Evolutionary conservation across 2,797 vertebrate genomes (phyloP), one percentile per base, ranked within the genome.

Genomic region (Hippopotamyrus pictus): DNA sequence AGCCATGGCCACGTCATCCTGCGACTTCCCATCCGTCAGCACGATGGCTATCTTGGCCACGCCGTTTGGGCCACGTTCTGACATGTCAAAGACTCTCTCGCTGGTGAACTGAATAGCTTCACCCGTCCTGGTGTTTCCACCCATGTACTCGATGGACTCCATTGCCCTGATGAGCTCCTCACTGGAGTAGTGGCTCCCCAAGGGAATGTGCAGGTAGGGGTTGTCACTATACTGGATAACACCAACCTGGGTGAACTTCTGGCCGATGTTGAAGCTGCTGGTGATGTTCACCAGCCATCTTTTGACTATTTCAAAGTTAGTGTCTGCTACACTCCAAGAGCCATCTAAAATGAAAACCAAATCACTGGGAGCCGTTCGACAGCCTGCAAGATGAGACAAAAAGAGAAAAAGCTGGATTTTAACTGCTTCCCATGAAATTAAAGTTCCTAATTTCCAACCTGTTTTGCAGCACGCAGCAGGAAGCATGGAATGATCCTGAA

Each of bases 251-350:
- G 98, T 99, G 92, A 99, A 99, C 92, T 97, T 98, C 48, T 98
- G 97, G 79, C 98, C 98, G 88, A 99, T 98, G 90, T 99, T 97
- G 94, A 99, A 99, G 94, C 97, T 98, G 91, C 95, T 96, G 82
- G 98, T 98, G 94, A 99, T 98, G 93, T 99, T 99, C 90, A 97
- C 96, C 91, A 99, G 97, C 98, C 98, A 99, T 91, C 95, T 95
- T 94, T 99, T 99, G 29, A 99, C 97, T 92, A 99, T 97, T 95
- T 99, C 98, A 94, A 99, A 99, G 94, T 97, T 99, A 94, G 98
- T 96, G 92, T 99, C 98, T 82, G 97, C 97, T 91, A 99, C 98
- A 91, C 98, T 99, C 93, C 98, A 99, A 2, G 98, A 99, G 83
- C 98, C 98, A 0, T 99, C 98, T 92, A 99, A 94, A 92, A 99